Conservation (phyloP, 2,888 invertebrate species). For the Nymphalis urticae region DNA sequence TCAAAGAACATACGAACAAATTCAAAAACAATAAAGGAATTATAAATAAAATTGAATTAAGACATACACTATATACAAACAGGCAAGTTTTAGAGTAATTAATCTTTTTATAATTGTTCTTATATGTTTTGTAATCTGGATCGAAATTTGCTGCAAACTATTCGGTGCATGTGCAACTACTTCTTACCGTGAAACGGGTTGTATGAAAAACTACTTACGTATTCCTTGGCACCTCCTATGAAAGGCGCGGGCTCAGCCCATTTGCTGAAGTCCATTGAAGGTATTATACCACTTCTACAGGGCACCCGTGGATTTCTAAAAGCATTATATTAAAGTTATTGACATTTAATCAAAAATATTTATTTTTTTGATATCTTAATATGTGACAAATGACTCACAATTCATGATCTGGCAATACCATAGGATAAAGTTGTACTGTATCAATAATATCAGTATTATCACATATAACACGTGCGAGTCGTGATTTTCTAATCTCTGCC, state of each 20-base stretch:
- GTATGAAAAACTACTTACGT: conserved; percentile 84
- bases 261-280: conserved; percentile 92
- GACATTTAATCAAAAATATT: no score
- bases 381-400: conserved; percentile 84
- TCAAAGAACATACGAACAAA: conserved; percentile 14
- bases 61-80: conserved; percentile 32
- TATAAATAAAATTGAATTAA: conserved; percentile 16
- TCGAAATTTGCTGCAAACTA: conserved; percentile 18
- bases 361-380: not conserved
- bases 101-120: not conserved
- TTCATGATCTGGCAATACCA: conserved; percentile 96
- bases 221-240: conserved; percentile 77
- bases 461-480: conserved; percentile 91
- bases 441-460: conserved; percentile 96
- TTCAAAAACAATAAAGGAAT: conserved; percentile 14
- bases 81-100: conserved; percentile 34
- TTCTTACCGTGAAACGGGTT: conserved; percentile 76
- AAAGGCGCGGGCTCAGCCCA: conserved; percentile 89
- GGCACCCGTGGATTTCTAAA: conserved; percentile 95
- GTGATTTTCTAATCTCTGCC: conserved; percentile 89
- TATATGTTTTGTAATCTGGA: conserved; percentile 8
- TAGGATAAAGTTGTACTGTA: conserved; percentile 94
- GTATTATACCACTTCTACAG: conserved; percentile 93
- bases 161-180: conserved; percentile 60
- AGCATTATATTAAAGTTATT: not conserved